Conservation (phyloP, 2,113 vertebrate species). For the Erythrolamprus reginae region DNA sequence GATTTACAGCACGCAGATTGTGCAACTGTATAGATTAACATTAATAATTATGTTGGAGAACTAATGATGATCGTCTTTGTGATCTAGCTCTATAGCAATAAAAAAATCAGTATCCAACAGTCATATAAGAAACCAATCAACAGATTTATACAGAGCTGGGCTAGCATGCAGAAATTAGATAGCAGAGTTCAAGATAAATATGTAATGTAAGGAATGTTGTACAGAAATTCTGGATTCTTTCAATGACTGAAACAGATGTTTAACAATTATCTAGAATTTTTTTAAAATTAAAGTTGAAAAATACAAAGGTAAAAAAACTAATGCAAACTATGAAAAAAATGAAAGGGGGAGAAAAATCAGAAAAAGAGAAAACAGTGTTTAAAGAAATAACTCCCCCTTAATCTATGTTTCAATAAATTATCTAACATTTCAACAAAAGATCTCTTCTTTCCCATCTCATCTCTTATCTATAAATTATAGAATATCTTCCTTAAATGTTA, state of each 20-base stretch:
- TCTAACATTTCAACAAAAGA: neutral
- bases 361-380: neutral
- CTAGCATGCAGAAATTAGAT: constrained; percentile 3
- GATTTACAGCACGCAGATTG: constrained; percentile 14
- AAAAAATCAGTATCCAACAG: neutral
- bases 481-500: no score
- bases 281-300: no score
- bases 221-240: neutral
- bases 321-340: no score
- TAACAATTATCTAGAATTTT: neutral
- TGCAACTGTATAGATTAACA: neutral
- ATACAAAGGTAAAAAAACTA: no score
- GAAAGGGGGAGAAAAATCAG: no score
- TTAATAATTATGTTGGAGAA: neutral
- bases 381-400: neutral
- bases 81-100: constrained; percentile 24
- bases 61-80: constrained; percentile 7
- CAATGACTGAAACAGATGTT: neutral
- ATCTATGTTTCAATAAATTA: neutral
- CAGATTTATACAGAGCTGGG: constrained; percentile 3
- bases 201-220: neutral
- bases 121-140: neutral
- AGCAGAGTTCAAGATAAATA: neutral
- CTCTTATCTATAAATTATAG: no score
- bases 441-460: no score